These are phyloP conservation scores for Philaenus spumarius DNA, from an alignment of 1,140 invertebrate species.

Conservation along the genomic window DNA sequence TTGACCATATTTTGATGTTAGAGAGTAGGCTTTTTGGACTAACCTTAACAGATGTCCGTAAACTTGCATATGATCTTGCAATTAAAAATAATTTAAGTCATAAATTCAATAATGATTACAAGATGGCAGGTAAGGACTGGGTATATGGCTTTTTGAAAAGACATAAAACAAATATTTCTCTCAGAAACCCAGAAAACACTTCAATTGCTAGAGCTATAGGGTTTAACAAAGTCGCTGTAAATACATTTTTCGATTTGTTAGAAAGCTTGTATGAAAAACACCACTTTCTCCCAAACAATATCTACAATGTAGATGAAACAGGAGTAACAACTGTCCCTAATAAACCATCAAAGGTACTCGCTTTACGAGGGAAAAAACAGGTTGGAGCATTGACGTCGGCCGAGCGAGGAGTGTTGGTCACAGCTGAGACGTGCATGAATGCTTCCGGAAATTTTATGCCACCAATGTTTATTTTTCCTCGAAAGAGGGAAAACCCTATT, in stretches of 20 bases:
- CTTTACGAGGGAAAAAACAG: too few species aligned
- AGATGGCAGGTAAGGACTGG: neutral
- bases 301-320: slow-evolving; percentile 40
- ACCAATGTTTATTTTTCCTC: slow-evolving; percentile 35
- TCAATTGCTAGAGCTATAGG: neutral
- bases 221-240: slow-evolving; percentile 2
- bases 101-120: neutral
- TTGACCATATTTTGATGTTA: too few species aligned
- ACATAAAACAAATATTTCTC: too few species aligned
- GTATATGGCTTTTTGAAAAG: neutral
- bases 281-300: slow-evolving; percentile 2
- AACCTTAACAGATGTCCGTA: neutral
- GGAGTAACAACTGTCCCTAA: slow-evolving; percentile 39
- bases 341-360: slow-evolving; percentile 35
- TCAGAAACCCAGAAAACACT: neutral
- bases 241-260: slow-evolving; percentile 1
- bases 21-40: too few species aligned
- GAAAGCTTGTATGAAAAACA: slow-evolving; percentile 2
- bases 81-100: slow-evolving; percentile 1
- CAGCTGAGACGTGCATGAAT: slow-evolving; percentile 29
- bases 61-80: neutral
- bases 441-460: slow-evolving; percentile 33
- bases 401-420: slow-evolving; percentile 19
- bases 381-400: too few species aligned
- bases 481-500: slow-evolving; percentile 22